Percentiles rank a stretch among this genome's conserved stretches.
Conservation (phyloP, 2,113 vertebrate genomes). For the Cryptotis parvus region DNA sequence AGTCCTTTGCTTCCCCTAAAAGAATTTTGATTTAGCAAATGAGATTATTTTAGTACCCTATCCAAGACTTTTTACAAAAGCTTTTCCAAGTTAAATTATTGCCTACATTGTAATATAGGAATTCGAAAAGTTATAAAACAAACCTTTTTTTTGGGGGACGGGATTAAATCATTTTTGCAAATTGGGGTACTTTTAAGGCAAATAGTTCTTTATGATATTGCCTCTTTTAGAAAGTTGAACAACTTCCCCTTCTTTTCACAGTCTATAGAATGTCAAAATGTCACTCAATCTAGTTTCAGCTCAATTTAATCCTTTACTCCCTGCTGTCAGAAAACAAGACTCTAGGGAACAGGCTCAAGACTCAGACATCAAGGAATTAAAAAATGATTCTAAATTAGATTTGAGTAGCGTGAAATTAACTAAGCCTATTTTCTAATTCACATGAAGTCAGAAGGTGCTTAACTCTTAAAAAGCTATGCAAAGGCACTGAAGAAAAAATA, state of each 20-base stretch:
- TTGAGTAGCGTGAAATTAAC: slow-evolving; percentile 58
- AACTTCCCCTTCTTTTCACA: slow-evolving; percentile 66
- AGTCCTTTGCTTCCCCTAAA: slow-evolving; percentile 64
- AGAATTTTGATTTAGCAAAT: slow-evolving; percentile 56
- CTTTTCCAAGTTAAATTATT: slow-evolving; percentile 64
- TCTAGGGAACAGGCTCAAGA: slow-evolving; percentile 72
- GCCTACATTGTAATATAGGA: slow-evolving; percentile 51
- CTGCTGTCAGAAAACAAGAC: slow-evolving; percentile 64
- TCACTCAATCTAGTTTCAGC: slow-evolving; percentile 78
- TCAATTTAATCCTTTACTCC: slow-evolving; percentile 81
- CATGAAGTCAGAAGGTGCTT: slow-evolving; percentile 26
- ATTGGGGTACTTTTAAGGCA: slow-evolving; percentile 24
- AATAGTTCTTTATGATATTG: slow-evolving; percentile 50
- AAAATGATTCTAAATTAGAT: slow-evolving; percentile 69
- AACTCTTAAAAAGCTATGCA: neutral
- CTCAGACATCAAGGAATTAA: slow-evolving; percentile 69
- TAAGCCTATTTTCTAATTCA: slow-evolving; percentile 56
- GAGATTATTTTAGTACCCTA: slow-evolving; percentile 37
- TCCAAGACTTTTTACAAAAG: slow-evolving; percentile 54
- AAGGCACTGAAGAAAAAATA: slow-evolving; percentile 53
- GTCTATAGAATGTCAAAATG: slow-evolving; percentile 75
- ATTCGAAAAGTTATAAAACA: slow-evolving; percentile 51
- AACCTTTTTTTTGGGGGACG: neutral
- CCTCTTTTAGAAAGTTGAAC: slow-evolving; percentile 70
- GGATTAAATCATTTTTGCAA: slow-evolving; percentile 57